Evolutionary conservation across 2,888 invertebrate genomes (phyloP).

Genomic region (Carpatolechia fugitivella): DNA sequence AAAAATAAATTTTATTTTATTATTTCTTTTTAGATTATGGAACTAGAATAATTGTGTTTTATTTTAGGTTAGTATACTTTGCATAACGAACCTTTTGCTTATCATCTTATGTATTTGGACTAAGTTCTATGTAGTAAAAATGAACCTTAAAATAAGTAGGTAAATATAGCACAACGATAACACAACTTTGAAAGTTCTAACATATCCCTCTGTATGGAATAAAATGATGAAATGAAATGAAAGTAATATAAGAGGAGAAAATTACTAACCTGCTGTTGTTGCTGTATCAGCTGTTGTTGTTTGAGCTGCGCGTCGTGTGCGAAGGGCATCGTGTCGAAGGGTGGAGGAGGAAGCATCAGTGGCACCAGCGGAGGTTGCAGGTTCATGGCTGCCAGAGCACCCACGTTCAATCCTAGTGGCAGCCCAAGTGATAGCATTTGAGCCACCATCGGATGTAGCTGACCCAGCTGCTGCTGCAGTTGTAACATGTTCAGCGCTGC

Average conservation of each 20-base stretch:
- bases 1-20: constrained; percentile 8
- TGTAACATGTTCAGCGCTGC: constrained; percentile 92
- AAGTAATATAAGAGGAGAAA: not conserved
- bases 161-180: too few species aligned
- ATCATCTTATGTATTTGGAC: too few species aligned
- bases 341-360: constrained; percentile 92
- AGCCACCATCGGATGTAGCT: constrained; percentile 94
- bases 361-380: constrained; percentile 95
- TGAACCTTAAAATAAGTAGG: too few species aligned
- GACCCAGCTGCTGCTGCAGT: constrained; percentile 89
- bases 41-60: constrained; percentile 2
- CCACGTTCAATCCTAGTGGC: constrained; percentile 88
- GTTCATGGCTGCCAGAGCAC: constrained; percentile 95
- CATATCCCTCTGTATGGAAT: too few species aligned
- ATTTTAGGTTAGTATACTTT: too few species aligned
- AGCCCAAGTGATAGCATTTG: constrained; percentile 91
- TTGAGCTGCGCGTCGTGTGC: constrained; percentile 82
- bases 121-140: too few species aligned
- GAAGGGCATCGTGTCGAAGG: constrained; percentile 83
- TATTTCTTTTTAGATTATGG: constrained; percentile 9
- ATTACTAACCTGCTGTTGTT: constrained; percentile 82
- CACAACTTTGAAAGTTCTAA: too few species aligned
- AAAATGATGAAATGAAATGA: too few species aligned
- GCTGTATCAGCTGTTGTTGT: constrained; percentile 86
- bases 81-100: too few species aligned